Conservation (phyloP, 2,113 vertebrate genomes). For the Lucifuga dentata region DNA sequence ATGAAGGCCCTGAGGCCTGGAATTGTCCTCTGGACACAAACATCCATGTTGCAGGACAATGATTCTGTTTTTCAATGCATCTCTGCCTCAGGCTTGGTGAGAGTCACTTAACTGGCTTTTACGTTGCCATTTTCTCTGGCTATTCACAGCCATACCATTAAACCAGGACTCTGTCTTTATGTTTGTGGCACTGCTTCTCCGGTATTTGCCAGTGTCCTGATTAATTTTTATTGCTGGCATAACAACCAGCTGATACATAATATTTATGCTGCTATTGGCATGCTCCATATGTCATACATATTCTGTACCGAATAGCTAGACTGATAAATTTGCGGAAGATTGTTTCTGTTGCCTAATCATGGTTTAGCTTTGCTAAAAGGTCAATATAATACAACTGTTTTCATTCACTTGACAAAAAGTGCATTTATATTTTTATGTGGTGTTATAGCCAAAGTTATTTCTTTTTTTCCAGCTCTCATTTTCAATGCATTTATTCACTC, state of each 20-base stretch:
- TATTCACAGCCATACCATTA: slow-evolving; percentile 72
- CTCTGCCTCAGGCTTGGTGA: slow-evolving; percentile 40
- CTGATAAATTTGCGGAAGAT: not conserved
- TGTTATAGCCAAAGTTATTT: not conserved
- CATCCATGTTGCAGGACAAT: slow-evolving; percentile 49
- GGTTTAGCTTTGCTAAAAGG: slow-evolving; percentile 17
- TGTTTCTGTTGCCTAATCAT: slow-evolving; percentile 12
- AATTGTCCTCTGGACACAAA: slow-evolving; percentile 58
- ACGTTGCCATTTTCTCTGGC: slow-evolving; percentile 69
- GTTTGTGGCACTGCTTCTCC: slow-evolving; percentile 61
- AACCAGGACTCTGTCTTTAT: slow-evolving; percentile 60
- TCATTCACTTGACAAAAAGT: slow-evolving; percentile 5
- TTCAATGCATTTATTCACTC: not conserved
- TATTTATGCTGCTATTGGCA: not conserved
- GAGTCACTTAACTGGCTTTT: slow-evolving; percentile 72
- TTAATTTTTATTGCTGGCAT: not conserved
- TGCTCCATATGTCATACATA: not conserved
- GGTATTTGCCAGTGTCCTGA: slow-evolving; percentile 27
- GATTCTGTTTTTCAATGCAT: slow-evolving; percentile 39
- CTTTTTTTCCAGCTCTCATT: slow-evolving; percentile 15
- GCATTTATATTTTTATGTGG: slow-evolving; percentile 2
- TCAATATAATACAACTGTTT: not conserved
- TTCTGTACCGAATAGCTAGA: not conserved
- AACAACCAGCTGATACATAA: slow-evolving; percentile 30
- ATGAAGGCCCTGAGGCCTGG: slow-evolving; percentile 57